phyloP scores from a whole-genome alignment of 2,113 vertebrate species.

The Scartelaos histophorus region DNA sequence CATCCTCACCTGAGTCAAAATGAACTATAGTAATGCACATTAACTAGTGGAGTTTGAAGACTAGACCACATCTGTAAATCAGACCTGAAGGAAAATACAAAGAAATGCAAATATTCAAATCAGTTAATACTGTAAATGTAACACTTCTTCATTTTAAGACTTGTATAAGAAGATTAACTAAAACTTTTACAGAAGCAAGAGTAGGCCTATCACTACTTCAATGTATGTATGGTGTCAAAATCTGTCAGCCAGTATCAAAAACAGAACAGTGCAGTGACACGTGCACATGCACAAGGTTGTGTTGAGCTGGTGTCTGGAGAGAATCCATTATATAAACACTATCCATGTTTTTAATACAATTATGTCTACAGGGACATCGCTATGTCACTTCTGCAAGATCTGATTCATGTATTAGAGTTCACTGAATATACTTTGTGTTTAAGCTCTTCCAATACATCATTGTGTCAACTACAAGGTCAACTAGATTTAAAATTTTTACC shows the following conservation, averaged over 20 bases:
- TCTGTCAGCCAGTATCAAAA: neutral
- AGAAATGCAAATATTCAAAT: no score
- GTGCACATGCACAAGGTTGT: neutral
- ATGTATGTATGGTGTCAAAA: no score
- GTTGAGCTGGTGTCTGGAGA: neutral
- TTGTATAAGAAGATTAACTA: no score
- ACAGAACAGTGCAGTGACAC: neutral
- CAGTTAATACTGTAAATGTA: no score
- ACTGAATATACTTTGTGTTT: neutral
- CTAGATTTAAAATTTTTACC: neutral
- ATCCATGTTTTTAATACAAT: neutral
- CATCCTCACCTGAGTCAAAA: neutral
- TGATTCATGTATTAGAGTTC: neutral
- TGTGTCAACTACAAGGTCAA: neutral
- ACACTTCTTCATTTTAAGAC: no score
- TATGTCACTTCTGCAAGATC: neutral
- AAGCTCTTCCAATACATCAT: neutral
- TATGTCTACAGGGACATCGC: neutral
- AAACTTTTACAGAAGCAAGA: no score
- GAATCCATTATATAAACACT: neutral
- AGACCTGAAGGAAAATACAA: no score
- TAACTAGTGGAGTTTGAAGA: no score
- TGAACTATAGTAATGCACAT: no score
- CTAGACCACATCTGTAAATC: no score
- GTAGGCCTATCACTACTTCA: no score